These are phyloP conservation scores for Brachynemurus nebulosus DNA, from an alignment of 2,888 invertebrate genomes.

Conservation along the genomic window DNA sequence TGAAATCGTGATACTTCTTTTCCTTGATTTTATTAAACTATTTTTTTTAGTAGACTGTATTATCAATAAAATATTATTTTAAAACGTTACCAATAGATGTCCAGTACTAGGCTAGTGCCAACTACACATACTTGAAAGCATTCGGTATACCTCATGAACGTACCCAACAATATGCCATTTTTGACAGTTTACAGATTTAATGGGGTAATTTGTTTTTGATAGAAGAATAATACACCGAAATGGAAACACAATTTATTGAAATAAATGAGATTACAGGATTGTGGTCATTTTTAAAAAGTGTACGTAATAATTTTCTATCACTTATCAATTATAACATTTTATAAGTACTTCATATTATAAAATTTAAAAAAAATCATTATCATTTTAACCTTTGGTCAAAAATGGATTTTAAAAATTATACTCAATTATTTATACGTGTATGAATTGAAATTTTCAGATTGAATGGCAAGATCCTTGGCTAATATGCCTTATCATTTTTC, in stretches of 20 bases:
- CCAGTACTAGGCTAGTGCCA: too few species aligned
- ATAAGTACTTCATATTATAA: background rate
- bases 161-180: too few species aligned
- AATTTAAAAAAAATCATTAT: background rate
- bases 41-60: too few species aligned
- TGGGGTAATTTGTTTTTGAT: too few species aligned
- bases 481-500: conserved; percentile 59
- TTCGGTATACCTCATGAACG: too few species aligned
- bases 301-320: conserved; percentile 36
- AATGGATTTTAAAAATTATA: background rate
- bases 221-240: too few species aligned
- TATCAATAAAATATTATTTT: too few species aligned
- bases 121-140: too few species aligned
- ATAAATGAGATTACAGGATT: conserved; percentile 63
- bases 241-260: conserved; percentile 50
- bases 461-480: conserved; percentile 87
- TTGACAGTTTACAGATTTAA: too few species aligned
- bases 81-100: too few species aligned
- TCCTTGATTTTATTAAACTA: too few species aligned
- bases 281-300: conserved; percentile 63
- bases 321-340: background rate
- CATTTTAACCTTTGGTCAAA: background rate
- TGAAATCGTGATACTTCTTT: too few species aligned
- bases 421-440: conserved; percentile 10
- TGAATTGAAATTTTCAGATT: conserved; percentile 61